Percentiles rank a stretch among this genome's conserved stretches.
These are phyloP conservation scores for Pipra filicauda DNA, from an alignment of 2,113 vertebrate genomes.

Conservation along the genomic window DNA sequence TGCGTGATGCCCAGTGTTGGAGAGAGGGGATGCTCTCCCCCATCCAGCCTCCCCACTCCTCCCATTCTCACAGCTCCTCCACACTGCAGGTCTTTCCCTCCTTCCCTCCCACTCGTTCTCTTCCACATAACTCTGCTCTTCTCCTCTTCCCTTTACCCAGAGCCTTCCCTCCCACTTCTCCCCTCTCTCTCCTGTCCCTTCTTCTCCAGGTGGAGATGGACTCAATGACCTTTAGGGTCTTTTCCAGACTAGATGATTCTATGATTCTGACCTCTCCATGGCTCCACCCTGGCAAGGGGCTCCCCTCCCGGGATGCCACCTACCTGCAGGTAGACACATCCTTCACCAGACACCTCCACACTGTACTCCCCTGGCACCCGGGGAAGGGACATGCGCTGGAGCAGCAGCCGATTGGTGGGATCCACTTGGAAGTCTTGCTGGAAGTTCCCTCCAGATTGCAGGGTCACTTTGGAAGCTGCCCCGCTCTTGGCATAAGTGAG, in stretches of 20 bases:
- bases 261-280: not conserved
- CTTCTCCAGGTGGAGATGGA: not conserved
- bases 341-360: constrained; percentile 56
- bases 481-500: constrained; percentile 42
- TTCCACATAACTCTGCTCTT: accelerated
- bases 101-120: too few relatives aligned
- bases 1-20: accelerated
- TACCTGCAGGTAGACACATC: constrained; percentile 80
- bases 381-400: constrained; percentile 76
- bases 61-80: not conserved
- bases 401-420: constrained; percentile 79
- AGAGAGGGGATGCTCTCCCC: not conserved
- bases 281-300: not conserved
- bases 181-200: not conserved
- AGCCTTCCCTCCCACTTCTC: not conserved
- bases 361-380: constrained; percentile 71
- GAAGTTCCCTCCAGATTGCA: constrained; percentile 44
- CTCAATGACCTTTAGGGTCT: too few relatives aligned
- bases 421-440: constrained; percentile 75
- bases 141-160: not conserved
- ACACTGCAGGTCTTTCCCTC: not conserved
- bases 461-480: not conserved
- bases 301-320: not conserved
- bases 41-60: not conserved
- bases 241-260: not conserved